These are phyloP conservation scores for Hormiphora californensis DNA, from an alignment of 37 sponge, comb jelly and placozoan genomes.

Conservation along the genomic window DNA sequence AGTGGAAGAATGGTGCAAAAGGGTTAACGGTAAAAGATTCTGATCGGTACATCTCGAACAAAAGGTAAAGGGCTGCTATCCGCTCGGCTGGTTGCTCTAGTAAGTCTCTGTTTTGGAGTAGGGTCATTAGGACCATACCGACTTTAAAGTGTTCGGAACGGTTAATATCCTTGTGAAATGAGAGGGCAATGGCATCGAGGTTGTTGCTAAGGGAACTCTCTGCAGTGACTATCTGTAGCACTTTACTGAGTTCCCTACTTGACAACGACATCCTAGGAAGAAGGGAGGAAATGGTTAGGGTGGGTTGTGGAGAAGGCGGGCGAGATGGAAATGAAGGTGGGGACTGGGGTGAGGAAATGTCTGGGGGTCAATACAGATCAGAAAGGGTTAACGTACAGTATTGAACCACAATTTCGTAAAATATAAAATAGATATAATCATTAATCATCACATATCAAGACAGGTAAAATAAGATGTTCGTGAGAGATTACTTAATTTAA, in stretches of 20 bases:
- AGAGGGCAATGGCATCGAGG: slow-evolving; percentile 69
- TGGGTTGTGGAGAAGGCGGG: no score
- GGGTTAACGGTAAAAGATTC: slow-evolving; percentile 77
- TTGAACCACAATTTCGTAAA: no score
- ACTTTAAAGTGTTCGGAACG: slow-evolving; percentile 81
- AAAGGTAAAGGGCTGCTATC: slow-evolving; percentile 77
- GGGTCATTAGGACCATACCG: slow-evolving; percentile 70
- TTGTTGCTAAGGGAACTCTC: slow-evolving; percentile 47
- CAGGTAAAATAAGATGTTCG: no score
- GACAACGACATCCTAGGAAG: slow-evolving; percentile 5
- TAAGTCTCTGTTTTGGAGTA: slow-evolving; percentile 81
- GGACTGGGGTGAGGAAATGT: no score
- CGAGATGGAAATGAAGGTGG: no score
- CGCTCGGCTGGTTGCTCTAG: slow-evolving; percentile 72
- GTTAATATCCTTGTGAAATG: slow-evolving; percentile 70
- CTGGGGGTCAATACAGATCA: no score
- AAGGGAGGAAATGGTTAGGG: no score
- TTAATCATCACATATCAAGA: no score
- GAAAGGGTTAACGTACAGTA: no score
- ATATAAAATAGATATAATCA: no score
- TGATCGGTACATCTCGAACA: slow-evolving; percentile 74
- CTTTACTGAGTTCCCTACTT: slow-evolving; percentile 7
- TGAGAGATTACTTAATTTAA: no score
- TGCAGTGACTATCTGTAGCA: slow-evolving; percentile 14
- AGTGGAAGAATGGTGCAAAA: slow-evolving; percentile 72